Base-by-base conservation (phyloP, 2,113 vertebrate species). In the Burhinus bistriatus region DNA sequence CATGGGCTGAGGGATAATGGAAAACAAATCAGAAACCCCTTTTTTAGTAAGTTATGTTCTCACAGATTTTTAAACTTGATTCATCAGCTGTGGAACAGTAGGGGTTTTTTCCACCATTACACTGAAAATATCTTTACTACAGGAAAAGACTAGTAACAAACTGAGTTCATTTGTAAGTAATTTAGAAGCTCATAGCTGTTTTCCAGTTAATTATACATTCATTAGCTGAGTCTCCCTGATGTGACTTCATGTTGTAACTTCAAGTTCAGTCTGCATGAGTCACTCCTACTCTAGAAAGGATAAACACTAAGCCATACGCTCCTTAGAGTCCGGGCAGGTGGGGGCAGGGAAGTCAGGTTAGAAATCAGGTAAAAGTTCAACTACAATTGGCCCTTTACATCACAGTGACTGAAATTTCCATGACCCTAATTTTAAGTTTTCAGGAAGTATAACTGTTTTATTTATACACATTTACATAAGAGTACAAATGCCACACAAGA, bases 401-500 rank as follows among this genome's bases (percentile, higher is more conserved):
- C 61, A 61, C 3, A 6, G 8, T 5, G 11, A 61, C 23, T 52
- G 14, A 70, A 26, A 16, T 54, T 78, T 47, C 42, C 32, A 62
- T 8, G 1, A 91, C 12, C 23, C 12, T 32, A 64, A 26, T 5
- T 5, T 49, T 19, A 76, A 65, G 14, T 36, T 86, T 49, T 40
- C 61, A 57, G 47, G 12, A 79, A 89, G 17, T 21, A 1, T 2
- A 90, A 57, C 12, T 54, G 12, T 34, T 45, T 70, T 11, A 42
- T 40, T 85, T 52, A 55, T 4, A 66, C 2, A 47, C 32, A 34
- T 51, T 64, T 32, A 82, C 19, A 40, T 19, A 54, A 66, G 9
- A 72, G 32, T 16, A 78, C 16, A 91, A 97, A 94, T 34, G 71
- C 69, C 40, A 83, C 83, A 81, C 79, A 61, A 97, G 49, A 92